Evolutionary conservation across 2,797 vertebrate species (phyloP), one percentile per base, ranked within the genome.

Genomic region (Girardinus metallicus): DNA sequence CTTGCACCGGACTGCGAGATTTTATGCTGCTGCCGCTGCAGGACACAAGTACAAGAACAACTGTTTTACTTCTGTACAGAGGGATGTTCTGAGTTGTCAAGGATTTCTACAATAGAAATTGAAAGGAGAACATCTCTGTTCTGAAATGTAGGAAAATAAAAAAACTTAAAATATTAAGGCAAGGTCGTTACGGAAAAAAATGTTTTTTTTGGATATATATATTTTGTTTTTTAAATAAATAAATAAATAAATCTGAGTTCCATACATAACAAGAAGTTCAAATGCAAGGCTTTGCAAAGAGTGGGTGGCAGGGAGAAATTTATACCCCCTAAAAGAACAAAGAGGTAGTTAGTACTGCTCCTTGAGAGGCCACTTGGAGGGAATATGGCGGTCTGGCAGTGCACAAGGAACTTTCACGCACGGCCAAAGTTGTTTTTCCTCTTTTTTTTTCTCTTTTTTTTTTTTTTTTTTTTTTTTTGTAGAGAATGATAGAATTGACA

Each of bases 341-440:
- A 96, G 94, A 93, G 91, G 91, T 89, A 91, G 91, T 94, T 94
- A 91, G 89, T 92, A 77, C 93, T 91, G 75, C 93, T 92, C 86
- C 89, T 94, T 93, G 85, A 94, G 93, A 94, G 93, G 93, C 94
- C 95, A 94, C 93, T 94, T 89, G 82, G 92, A 91, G 93, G 92
- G 93, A 94, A 95, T 92, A 95, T 95, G 95, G 95, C 94, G 92
- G 90, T 93, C 86, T 91, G 91, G 83, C 85, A 88, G 77, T 77
- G 86, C 90, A 86, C 85, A 92, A 89, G 88, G 88, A 93, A 94
- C 91, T 93, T 94, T 93, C 90, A 91, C 87, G 85, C 91, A 89
- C 81, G 77, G 83, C 82, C 80, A 80, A 89, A 91, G 83, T 83
- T 87, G 86, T 75, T 84, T 78, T 46, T 68, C 36, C 21, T 41